Evolutionary conservation across 92 coral and sea anemone species (phyloP).

Genomic region (Galaxea fascicularis): DNA sequence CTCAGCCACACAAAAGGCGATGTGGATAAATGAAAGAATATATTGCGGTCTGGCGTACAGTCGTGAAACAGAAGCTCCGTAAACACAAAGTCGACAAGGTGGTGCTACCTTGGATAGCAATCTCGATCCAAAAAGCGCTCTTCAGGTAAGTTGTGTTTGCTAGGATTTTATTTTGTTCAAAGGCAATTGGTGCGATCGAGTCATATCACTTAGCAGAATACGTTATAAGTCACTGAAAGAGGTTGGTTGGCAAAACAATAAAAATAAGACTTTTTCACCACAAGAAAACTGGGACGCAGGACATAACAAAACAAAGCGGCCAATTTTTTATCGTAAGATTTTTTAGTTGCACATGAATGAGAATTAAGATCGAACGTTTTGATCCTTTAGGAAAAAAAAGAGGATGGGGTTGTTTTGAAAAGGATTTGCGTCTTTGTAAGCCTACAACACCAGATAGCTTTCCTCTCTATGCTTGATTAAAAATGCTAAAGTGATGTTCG

Average conservation of each 20-base stretch:
- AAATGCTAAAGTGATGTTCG: not conserved
- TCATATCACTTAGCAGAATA: not conserved
- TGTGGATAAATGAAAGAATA: slow-evolving; percentile 37
- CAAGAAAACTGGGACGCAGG: slow-evolving; percentile 22
- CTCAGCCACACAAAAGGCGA: slow-evolving; percentile 44
- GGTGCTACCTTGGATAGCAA: slow-evolving; percentile 3
- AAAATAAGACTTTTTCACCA: slow-evolving; percentile 12
- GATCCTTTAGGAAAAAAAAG: slow-evolving; percentile 7
- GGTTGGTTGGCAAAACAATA: not conserved
- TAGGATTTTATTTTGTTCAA: not conserved
- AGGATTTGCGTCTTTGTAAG: not conserved
- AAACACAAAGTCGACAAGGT: slow-evolving; percentile 8
- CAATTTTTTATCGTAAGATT: not conserved
- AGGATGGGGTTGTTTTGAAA: not conserved
- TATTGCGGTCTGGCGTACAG: slow-evolving; percentile 44
- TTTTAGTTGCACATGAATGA: not conserved
- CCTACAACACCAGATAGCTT: slow-evolving; percentile 8
- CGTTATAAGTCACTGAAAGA: not conserved
- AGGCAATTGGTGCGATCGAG: not conserved
- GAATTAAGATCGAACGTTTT: not conserved
- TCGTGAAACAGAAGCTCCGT: slow-evolving; percentile 17
- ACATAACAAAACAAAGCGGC: slow-evolving; percentile 25
- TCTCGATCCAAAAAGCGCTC: not conserved
- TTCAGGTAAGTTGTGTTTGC: not conserved
- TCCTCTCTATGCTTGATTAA: slow-evolving; percentile 3